Evolutionary conservation across 2,797 vertebrate species (phyloP), one percentile per base, ranked within the genome.

Genomic region (Cichlasoma orientale): DNA sequence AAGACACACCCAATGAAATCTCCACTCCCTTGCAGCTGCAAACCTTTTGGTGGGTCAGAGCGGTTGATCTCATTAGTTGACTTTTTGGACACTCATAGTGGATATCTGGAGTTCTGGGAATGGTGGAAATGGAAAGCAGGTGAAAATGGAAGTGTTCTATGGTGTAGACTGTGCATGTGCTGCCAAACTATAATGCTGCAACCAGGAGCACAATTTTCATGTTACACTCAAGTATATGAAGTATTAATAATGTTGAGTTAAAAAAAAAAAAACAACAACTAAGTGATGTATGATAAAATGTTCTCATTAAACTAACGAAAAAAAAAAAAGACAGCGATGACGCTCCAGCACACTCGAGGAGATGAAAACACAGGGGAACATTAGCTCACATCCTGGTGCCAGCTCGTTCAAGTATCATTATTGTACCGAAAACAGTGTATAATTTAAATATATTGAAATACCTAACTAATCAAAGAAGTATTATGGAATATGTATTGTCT

Each of bases 401-500:
- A 91, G 93, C 91, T 75, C 81, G 91, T 92, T 90, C 92, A 92
- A 92, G 90, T 94, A 94, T 91, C 87, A 79, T 95, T 93, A 92
- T 93, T 96, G 95, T 96, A 94, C 92, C 94, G 87, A 93, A 90
- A 94, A 93, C 92, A 83, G 88, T 95, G 94, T 96, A 95, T 96
- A 95, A 96, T 95, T 96, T 97, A 96, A 96, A 94, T 94, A 95
- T 95, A 94, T 95, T 96, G 93, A 94, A 96, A 95, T 94, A 95
- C 91, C 93, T 95, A 94, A 95, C 90, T 89, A 93, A 93, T 93
- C 90, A 87, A 93, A 91, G 61, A 88, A 90, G 85, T 94, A 86
- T 90, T 93, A 91, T 92, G 83, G 80, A 94, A 95, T 91, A 95
- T 95, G 95, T 96, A 95, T 93, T 95, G 93, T 94, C 92, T 92